These are phyloP conservation scores for Pheosia tremula DNA, from an alignment of 2,888 invertebrate genomes.

Conservation along the genomic window DNA sequence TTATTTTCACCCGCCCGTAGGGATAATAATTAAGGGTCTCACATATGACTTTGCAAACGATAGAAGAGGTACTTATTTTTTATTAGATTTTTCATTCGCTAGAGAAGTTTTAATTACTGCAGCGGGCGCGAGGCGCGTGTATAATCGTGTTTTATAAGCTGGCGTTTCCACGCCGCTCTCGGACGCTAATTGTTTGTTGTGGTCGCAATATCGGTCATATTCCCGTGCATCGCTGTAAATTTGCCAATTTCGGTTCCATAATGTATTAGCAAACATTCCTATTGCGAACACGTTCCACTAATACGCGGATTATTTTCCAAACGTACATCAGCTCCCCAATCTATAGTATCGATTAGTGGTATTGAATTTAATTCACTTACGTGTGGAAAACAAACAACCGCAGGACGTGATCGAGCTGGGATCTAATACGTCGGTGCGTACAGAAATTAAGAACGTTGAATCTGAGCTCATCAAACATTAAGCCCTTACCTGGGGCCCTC, in stretches of 20 bases:
- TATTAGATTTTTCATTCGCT: slow-evolving; percentile 73
- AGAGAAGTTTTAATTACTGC: slow-evolving; percentile 74
- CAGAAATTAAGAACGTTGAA: slow-evolving; percentile 73
- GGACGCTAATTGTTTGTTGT: slow-evolving; percentile 68
- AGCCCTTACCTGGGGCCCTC: slow-evolving; percentile 68
- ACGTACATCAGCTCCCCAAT: slow-evolving; percentile 26
- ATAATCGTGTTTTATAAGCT: slow-evolving; percentile 57
- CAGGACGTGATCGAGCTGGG: slow-evolving; percentile 63
- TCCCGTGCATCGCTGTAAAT: slow-evolving; percentile 53
- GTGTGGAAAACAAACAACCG: slow-evolving; percentile 46
- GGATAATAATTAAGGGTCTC: slow-evolving; percentile 19
- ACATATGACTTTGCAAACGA: slow-evolving; percentile 61
- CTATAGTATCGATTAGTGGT: slow-evolving; percentile 40
- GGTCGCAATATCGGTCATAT: slow-evolving; percentile 65
- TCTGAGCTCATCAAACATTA: slow-evolving; percentile 81
- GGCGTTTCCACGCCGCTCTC: slow-evolving; percentile 40
- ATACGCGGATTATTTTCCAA: slow-evolving; percentile 31
- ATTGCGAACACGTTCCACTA: slow-evolving; percentile 31
- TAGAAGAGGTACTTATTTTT: slow-evolving; percentile 68
- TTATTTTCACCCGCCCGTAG: slow-evolving; percentile 40
- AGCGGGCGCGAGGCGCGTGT: slow-evolving; percentile 54
- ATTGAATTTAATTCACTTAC: slow-evolving; percentile 59
- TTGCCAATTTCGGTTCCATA: slow-evolving; percentile 55
- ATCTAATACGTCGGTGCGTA: slow-evolving; percentile 55
- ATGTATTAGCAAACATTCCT: slow-evolving; percentile 53